Conservation (phyloP, 1,140 invertebrate genomes). For the Drepana arcuata region DNA sequence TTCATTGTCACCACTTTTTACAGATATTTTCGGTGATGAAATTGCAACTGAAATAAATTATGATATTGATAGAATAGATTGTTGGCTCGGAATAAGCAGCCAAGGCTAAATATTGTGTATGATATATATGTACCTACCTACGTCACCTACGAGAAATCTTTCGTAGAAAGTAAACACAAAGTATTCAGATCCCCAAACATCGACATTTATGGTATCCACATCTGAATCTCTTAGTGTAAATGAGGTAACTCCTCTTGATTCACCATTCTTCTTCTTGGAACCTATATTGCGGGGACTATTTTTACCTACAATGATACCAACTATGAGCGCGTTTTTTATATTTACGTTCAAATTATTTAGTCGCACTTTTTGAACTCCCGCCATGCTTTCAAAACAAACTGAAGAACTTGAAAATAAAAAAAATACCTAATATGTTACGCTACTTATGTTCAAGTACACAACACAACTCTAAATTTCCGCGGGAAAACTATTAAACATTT, state of each 20-base stretch:
- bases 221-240: conserved; percentile 80
- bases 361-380: conserved; percentile 54
- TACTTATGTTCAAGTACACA: too few species aligned
- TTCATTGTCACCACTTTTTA: conserved; percentile 73
- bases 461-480: too few species aligned
- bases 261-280: conserved; percentile 56
- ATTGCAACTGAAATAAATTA: conserved; percentile 72
- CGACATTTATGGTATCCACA: conserved; percentile 78
- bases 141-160: conserved; percentile 75
- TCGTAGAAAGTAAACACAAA: conserved; percentile 73
- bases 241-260: conserved; percentile 75
- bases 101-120: not conserved
- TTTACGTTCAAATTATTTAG: conserved; percentile 62
- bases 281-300: conserved; percentile 43
- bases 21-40: conserved; percentile 72
- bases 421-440: too few species aligned
- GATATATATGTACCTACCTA: conserved; percentile 64
- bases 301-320: conserved; percentile 65
- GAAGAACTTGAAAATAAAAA: too few species aligned
- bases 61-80: not conserved
- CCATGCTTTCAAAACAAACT: too few species aligned
- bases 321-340: conserved; percentile 52
- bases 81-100: not conserved
- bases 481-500: too few species aligned
- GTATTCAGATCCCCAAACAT: conserved; percentile 77